Conservation (phyloP, 2,113 vertebrate genomes). For the Vidua chalybeata region DNA sequence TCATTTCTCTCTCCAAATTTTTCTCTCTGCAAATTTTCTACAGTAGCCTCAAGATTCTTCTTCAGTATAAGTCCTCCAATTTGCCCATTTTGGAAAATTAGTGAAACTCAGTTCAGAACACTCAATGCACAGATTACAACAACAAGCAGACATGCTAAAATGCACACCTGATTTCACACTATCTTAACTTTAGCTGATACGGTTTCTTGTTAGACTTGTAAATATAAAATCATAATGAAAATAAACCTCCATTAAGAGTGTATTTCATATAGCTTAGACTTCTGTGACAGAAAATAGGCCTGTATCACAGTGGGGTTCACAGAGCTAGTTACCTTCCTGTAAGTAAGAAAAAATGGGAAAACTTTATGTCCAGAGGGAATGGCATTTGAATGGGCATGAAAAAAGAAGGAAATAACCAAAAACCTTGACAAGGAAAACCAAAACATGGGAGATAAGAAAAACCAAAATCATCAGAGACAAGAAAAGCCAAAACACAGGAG, state of each 20-base stretch:
- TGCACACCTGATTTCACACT: not conserved
- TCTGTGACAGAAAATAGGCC: not conserved
- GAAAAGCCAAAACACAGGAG: not conserved
- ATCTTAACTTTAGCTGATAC: not conserved
- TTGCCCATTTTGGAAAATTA: conserved; percentile 58
- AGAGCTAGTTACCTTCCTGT: not conserved
- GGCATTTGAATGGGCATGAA: not conserved
- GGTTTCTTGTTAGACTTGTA: not conserved
- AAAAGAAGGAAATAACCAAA: not conserved
- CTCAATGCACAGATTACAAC: not conserved
- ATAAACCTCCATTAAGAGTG: not conserved
- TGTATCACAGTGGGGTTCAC: not conserved
- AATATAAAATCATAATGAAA: not conserved
- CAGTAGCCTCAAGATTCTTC: conserved; percentile 70
- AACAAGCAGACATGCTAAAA: not conserved
- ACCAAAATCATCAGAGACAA: not conserved
- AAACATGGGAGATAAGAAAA: not conserved
- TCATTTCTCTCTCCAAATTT: conserved; percentile 62
- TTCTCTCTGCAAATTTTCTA: conserved; percentile 73
- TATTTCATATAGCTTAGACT: not conserved
- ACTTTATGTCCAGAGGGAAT: not conserved
- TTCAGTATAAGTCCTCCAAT: conserved; percentile 63
- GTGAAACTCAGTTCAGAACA: not conserved
- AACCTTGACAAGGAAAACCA: not conserved
- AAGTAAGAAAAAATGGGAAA: not conserved